phyloP scores from a whole-genome alignment of 2,888 invertebrate species.

The Cotesia congregata region DNA sequence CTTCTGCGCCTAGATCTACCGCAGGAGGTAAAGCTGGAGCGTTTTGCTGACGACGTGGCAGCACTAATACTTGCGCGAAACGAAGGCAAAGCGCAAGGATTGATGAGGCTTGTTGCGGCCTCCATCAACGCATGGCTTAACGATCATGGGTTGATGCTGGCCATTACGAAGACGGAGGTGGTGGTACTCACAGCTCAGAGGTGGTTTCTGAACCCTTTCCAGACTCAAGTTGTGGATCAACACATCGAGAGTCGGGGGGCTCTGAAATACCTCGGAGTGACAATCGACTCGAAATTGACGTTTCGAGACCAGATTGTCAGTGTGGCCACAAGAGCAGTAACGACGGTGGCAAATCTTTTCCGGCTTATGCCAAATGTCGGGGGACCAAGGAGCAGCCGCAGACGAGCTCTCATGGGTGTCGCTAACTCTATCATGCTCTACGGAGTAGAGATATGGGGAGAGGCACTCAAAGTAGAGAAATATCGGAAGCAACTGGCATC shows the following conservation, averaged over 20 bases:
- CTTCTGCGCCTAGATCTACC: not conserved
- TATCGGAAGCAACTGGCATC: slow-evolving; percentile 44
- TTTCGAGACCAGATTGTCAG: not conserved
- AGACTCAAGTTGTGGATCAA: too few species aligned
- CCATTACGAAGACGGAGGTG: not conserved
- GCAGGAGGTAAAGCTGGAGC: too few species aligned
- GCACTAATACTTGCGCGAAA: too few species aligned
- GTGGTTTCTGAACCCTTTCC: too few species aligned
- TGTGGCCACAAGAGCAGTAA: not conserved
- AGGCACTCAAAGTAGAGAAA: slow-evolving; percentile 37
- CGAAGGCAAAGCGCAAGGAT: too few species aligned
- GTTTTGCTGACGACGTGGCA: too few species aligned
- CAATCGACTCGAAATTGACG: not conserved
- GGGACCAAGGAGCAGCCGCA: slow-evolving; percentile 35
- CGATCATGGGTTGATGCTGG: too few species aligned
- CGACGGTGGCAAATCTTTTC: slow-evolving; percentile 30
- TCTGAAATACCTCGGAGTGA: slow-evolving; percentile 6
- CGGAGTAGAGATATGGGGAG: slow-evolving; percentile 46
- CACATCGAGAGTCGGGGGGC: not conserved
- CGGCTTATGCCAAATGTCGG: slow-evolving; percentile 51
- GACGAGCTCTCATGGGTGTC: slow-evolving; percentile 36
- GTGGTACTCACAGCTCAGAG: too few species aligned
- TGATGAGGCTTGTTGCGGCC: too few species aligned
- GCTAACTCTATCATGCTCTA: slow-evolving; percentile 49
- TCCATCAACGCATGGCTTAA: too few species aligned